These are phyloP conservation scores for Antrozous pallidus DNA, from an alignment of 2,797 vertebrate species.

Conservation along the genomic window DNA sequence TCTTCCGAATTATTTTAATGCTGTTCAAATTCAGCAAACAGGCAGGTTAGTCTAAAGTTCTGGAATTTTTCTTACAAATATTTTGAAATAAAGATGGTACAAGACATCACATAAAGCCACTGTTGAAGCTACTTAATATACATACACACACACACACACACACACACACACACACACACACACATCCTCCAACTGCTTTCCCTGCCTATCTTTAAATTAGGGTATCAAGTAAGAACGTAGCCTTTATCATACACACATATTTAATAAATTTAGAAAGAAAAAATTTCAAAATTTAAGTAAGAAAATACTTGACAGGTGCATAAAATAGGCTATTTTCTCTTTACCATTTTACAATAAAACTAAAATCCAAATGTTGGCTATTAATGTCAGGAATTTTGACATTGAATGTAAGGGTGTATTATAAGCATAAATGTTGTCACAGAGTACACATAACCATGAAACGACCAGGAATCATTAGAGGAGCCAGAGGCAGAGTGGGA, in stretches of 20 bases:
- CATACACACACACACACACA: background rate
- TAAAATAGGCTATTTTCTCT: background rate
- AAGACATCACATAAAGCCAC: background rate
- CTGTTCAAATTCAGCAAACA: background rate
- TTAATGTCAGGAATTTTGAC: background rate
- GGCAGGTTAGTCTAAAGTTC: background rate
- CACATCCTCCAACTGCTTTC: background rate
- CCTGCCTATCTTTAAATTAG: background rate
- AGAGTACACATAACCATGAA: background rate
- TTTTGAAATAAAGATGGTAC: constrained; percentile 6
- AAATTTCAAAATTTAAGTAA: constrained; percentile 4
- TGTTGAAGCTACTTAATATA: background rate
- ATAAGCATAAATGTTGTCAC: background rate
- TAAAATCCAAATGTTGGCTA: constrained; percentile 13
- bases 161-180: background rate
- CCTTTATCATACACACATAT: background rate
- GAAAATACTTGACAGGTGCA: background rate
- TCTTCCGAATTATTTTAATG: background rate
- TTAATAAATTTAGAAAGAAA: background rate
- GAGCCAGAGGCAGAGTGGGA: background rate
- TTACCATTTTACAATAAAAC: background rate
- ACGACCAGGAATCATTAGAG: background rate
- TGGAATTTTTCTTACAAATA: background rate
- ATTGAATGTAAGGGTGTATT: background rate
- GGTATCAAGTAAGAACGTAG: background rate